phyloP scores from a whole-genome alignment of 2,113 vertebrate genomes.

The Connochaetes taurinus region DNA sequence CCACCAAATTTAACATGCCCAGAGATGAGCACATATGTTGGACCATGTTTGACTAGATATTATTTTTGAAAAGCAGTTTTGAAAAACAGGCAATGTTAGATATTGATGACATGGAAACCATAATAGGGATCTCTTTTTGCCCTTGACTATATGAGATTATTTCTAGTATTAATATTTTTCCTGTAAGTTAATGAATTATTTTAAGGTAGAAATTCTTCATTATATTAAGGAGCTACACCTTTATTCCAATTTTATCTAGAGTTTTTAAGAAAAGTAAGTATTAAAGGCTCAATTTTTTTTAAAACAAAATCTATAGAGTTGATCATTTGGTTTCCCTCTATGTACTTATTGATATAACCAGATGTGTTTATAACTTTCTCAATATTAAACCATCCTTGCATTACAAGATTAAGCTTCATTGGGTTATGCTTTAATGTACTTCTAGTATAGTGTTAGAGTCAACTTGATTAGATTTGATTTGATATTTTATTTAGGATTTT shows the following conservation, averaged over 20 bases:
- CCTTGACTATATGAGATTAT: neutral
- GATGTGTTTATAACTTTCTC: neutral
- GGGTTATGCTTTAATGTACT: neutral
- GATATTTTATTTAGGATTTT: neutral
- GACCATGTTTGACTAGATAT: neutral
- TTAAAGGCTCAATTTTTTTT: neutral
- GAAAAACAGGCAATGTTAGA: neutral
- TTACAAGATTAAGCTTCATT: neutral
- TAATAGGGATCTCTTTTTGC: neutral
- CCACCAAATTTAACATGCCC: neutral
- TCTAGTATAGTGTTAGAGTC: neutral
- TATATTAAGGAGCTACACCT: neutral
- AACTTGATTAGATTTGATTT: neutral
- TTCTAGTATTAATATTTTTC: neutral
- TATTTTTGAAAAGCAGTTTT: neutral
- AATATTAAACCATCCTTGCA: neutral
- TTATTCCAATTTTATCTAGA: neutral
- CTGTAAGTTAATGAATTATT: neutral
- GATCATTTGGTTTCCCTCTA: neutral
- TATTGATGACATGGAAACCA: neutral
- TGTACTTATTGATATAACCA: neutral
- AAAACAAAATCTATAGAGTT: neutral
- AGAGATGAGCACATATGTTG: neutral
- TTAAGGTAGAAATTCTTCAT: slow-evolving; percentile 19
- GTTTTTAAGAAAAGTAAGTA: neutral